These are phyloP conservation scores for Dascyllus trimaculatus DNA, from an alignment of 2,113 vertebrate genomes.

Conservation along the genomic window DNA sequence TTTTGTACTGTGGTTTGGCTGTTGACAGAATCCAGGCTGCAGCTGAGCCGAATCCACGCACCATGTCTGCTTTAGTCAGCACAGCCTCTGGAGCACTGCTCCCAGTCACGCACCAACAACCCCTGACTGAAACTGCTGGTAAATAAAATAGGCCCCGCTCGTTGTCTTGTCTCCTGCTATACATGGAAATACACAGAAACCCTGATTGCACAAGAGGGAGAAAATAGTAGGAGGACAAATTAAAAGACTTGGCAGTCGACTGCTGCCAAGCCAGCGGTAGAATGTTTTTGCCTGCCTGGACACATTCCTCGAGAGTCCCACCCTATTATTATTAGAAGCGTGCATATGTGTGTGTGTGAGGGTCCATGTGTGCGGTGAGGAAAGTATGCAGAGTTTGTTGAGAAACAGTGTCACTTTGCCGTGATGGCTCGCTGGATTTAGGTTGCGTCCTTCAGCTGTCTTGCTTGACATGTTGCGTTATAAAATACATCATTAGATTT, in stretches of 20 bases:
- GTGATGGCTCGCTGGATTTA: slow-evolving; percentile 39
- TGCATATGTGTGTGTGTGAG: slow-evolving; percentile 16
- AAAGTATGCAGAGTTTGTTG: slow-evolving; percentile 46
- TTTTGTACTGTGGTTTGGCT: slow-evolving; percentile 60
- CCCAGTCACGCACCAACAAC: slow-evolving; percentile 69
- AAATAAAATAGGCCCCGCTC: slow-evolving; percentile 69
- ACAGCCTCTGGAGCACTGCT: slow-evolving; percentile 54
- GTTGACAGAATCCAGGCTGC: slow-evolving; percentile 60
- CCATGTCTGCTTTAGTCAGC: slow-evolving; percentile 66
- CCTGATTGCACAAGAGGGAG: slow-evolving; percentile 58
- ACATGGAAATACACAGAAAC: slow-evolving; percentile 68
- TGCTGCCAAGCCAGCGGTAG: slow-evolving; percentile 67
- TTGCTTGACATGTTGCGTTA: slow-evolving; percentile 29
- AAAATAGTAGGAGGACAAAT: slow-evolving; percentile 65
- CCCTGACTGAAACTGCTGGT: slow-evolving; percentile 55
- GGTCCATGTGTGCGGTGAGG: slow-evolving; percentile 9
- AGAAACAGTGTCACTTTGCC: slow-evolving; percentile 43
- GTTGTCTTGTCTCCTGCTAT: slow-evolving; percentile 63
- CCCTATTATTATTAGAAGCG: slow-evolving; percentile 79
- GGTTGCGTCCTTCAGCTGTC: slow-evolving; percentile 44
- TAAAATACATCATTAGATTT: slow-evolving; percentile 52
- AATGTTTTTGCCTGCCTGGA: slow-evolving; percentile 77
- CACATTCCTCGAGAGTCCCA: slow-evolving; percentile 76
- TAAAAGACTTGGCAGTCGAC: slow-evolving; percentile 68
- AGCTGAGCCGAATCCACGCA: slow-evolving; percentile 46